Conservation (phyloP, 2,888 invertebrate genomes). For the Caenorhabditis angaria region DNA sequence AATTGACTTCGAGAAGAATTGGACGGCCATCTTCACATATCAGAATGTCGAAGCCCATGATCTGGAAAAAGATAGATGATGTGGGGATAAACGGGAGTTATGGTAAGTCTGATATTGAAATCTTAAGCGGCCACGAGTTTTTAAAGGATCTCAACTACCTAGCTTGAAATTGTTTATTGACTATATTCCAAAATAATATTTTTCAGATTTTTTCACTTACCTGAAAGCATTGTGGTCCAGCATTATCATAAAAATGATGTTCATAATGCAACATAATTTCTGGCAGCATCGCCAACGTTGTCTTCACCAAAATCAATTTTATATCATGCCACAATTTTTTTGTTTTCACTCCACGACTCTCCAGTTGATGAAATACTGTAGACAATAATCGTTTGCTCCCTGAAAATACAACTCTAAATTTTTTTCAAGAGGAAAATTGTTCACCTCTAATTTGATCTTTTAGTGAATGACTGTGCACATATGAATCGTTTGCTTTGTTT, state of each 20-base stretch:
- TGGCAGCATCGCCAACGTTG: conserved; percentile 74
- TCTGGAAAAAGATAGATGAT: conserved; percentile 67
- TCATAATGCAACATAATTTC: conserved; percentile 74
- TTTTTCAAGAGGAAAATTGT: neutral
- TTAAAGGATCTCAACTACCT: too few species aligned
- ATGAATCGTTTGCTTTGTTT: conserved; percentile 74
- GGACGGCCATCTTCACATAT: conserved; percentile 73
- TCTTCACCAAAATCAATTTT: conserved; percentile 74
- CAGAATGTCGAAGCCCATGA: conserved; percentile 75
- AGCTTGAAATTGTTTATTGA: too few species aligned
- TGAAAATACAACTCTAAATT: conserved; percentile 7
- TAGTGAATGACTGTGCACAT: conserved; percentile 71
- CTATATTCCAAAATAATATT: neutral
- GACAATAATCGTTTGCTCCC: conserved; percentile 75
- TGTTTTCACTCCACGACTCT: conserved; percentile 72
- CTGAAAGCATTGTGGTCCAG: conserved; percentile 75
- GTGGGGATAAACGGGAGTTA: neutral
- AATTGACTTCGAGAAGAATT: conserved; percentile 75
- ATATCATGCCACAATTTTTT: conserved; percentile 74
- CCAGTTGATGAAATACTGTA: conserved; percentile 73
- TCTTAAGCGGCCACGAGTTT: too few species aligned
- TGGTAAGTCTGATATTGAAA: too few species aligned
- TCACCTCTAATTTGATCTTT: conserved; percentile 68
- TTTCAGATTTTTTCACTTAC: conserved; percentile 56
- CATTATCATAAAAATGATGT: conserved; percentile 66